Percentiles rank a stretch among this genome's conserved stretches.
phyloP scores from a whole-genome alignment of 2,797 vertebrate genomes.

The Brotula barbata region DNA sequence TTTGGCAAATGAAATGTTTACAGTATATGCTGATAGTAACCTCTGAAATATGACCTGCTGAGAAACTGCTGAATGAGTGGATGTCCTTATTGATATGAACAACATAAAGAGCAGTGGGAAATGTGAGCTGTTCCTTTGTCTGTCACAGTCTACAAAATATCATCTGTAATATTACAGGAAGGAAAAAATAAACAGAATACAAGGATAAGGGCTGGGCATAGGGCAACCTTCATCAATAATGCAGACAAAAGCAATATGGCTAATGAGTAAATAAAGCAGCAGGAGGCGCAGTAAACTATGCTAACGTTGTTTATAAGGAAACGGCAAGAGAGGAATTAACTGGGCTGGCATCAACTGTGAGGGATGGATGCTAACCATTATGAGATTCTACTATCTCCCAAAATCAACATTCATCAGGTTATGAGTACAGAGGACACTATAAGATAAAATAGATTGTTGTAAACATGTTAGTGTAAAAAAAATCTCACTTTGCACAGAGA shows the following conservation, averaged over 20 bases:
- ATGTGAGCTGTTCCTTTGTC: neutral
- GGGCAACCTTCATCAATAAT: too few species aligned
- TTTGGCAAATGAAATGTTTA: slow-evolving; percentile 38
- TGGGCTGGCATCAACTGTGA: neutral
- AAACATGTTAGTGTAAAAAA: too few species aligned
- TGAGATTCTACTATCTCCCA: neutral
- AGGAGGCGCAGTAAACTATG: slow-evolving; percentile 28
- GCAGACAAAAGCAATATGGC: neutral
- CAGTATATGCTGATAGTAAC: slow-evolving; percentile 14
- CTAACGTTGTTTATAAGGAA: slow-evolving; percentile 3
- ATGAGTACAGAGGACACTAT: too few species aligned
- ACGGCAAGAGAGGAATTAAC: neutral
- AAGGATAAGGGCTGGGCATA: too few species aligned
- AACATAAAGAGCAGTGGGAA: slow-evolving; percentile 11
- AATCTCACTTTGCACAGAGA: neutral
- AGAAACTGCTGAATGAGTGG: slow-evolving; percentile 24
- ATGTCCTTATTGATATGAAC: slow-evolving; percentile 48
- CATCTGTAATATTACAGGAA: neutral
- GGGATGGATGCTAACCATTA: neutral
- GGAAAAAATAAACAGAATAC: neutral
- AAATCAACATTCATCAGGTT: too few species aligned
- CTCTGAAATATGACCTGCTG: slow-evolving; percentile 4
- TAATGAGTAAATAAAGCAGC: slow-evolving; percentile 26
- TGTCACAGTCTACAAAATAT: neutral
- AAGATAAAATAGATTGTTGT: too few species aligned